Percentiles rank a stretch among this genome's conserved stretches.
Conservation (phyloP, 53 echinoderm and acorn worm genomes). For the Zoroaster sp. region DNA sequence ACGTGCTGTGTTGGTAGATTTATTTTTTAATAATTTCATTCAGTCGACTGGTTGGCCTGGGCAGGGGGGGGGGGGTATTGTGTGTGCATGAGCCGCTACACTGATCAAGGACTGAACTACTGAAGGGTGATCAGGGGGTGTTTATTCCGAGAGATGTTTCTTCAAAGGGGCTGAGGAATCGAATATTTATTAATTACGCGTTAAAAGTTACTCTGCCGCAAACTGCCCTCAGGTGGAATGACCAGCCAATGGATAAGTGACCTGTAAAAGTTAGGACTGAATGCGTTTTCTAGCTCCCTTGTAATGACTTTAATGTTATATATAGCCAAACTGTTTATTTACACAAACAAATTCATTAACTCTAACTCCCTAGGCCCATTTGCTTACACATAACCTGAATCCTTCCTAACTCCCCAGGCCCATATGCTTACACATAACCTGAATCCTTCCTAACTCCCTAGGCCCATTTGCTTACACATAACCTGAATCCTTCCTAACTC, state of each 20-base stretch:
- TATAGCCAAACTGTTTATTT: no score
- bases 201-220: background rate
- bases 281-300: no score
- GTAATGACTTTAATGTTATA: no score
- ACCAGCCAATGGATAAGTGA: background rate
- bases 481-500: no score
- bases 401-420: no score
- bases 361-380: no score
- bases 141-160: background rate
- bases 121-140: background rate
- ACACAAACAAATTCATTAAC: no score
- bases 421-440: no score
- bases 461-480: no score
- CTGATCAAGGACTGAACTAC: background rate
- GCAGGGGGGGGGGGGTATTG: background rate
- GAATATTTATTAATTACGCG: background rate
- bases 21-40: conserved; percentile 47
- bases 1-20: conserved; percentile 17
- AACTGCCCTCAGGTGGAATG: background rate
- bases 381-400: no score
- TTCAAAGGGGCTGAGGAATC: background rate
- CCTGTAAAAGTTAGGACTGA: no score
- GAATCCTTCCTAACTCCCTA: no score
- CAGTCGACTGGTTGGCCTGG: background rate
- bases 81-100: background rate